A percentile compares a stretch with the other conserved stretches of the same genome.
Evolutionary conservation across 1,140 invertebrate genomes (phyloP).

Genomic region (Metaphire vulgaris): DNA sequence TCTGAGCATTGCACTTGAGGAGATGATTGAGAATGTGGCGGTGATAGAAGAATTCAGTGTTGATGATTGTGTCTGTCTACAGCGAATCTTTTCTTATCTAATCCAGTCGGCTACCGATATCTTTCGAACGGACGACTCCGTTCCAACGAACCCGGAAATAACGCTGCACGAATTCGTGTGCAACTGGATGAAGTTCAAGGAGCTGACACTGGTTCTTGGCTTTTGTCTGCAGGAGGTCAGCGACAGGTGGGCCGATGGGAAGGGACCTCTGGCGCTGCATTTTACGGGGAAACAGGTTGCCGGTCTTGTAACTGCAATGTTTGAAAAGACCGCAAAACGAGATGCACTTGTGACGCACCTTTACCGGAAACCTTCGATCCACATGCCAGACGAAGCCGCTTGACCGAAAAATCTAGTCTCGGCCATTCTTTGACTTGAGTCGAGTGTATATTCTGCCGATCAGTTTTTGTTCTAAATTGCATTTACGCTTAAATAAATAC

Average conservation of each 20-base stretch:
- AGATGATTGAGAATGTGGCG: slow-evolving; percentile 63
- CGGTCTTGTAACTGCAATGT: slow-evolving; percentile 77
- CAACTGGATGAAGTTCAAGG: slow-evolving; percentile 74
- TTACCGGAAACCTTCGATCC: neutral
- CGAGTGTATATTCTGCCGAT: no score
- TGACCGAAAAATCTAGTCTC: no score
- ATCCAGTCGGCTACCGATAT: slow-evolving; percentile 32
- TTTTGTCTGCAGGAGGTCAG: slow-evolving; percentile 76
- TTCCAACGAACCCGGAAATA: neutral
- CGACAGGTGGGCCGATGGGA: slow-evolving; percentile 77
- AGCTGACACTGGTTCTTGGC: slow-evolving; percentile 71
- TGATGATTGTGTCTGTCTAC: slow-evolving; percentile 58
- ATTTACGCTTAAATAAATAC: no score
- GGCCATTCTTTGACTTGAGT: no score
- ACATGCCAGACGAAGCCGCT: no score
- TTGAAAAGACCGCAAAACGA: slow-evolving; percentile 82
- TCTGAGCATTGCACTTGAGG: slow-evolving; percentile 49
- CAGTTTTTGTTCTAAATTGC: no score
- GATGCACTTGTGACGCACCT: slow-evolving; percentile 46
- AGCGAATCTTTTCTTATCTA: slow-evolving; percentile 57
- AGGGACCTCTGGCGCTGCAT: slow-evolving; percentile 72
- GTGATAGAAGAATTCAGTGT: slow-evolving; percentile 64
- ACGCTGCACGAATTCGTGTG: slow-evolving; percentile 41
- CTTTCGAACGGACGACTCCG: neutral
- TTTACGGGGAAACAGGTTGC: slow-evolving; percentile 72